These are phyloP conservation scores for Hippocampus zosterae DNA, from an alignment of 2,113 vertebrate genomes.

Conservation along the genomic window DNA sequence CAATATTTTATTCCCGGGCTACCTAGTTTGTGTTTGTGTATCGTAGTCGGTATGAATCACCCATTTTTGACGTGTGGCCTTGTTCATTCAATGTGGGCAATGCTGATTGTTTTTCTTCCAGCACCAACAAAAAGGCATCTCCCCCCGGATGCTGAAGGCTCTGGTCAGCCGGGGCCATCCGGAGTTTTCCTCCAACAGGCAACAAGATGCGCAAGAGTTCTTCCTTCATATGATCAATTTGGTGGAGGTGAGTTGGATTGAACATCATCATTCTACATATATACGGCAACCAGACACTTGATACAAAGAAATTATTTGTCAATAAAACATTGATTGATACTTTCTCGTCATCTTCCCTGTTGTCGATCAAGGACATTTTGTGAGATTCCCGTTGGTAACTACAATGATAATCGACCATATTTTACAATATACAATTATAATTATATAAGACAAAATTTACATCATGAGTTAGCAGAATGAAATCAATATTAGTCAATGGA, in stretches of 20 bases:
- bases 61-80: background rate
- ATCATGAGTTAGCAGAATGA: too few relatives aligned
- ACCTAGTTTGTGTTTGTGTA: background rate
- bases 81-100: conserved; percentile 20
- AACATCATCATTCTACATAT: background rate
- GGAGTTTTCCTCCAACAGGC: conserved; percentile 92
- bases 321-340: too few relatives aligned
- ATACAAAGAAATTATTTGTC: too few relatives aligned
- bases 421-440: too few relatives aligned
- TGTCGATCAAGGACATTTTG: too few relatives aligned
- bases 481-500: too few relatives aligned
- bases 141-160: conserved; percentile 89
- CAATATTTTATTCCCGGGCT: background rate
- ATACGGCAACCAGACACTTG: background rate
- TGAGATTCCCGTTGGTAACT: too few relatives aligned
- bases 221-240: conserved; percentile 88
- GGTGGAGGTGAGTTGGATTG: conserved; percentile 80
- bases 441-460: too few relatives aligned
- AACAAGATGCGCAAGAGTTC: conserved; percentile 93
- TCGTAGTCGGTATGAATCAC: background rate
- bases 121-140: conserved; percentile 88
- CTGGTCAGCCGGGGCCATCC: conserved; percentile 88
- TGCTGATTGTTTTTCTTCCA: conserved; percentile 50
- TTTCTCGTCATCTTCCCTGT: too few relatives aligned
- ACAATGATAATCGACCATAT: too few relatives aligned